Evolutionary conservation across 2,888 invertebrate genomes (phyloP).

Genomic region (Parapristionchus giblindavisi): DNA sequence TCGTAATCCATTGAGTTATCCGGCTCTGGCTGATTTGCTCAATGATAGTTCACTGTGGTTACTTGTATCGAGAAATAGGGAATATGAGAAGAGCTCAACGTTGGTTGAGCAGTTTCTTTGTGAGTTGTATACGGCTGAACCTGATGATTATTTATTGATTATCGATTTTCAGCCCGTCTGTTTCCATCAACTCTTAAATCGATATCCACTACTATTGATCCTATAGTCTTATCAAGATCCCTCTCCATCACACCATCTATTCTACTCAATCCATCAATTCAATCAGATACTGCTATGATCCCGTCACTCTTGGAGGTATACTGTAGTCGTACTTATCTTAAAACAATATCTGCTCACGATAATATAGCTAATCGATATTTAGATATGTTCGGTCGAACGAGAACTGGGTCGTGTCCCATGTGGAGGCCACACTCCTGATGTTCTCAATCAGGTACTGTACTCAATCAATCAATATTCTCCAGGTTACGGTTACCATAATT

Average conservation of each 20-base stretch:
- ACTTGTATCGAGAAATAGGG: neutral
- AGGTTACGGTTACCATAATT: no score
- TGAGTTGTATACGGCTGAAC: neutral
- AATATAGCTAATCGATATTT: no score
- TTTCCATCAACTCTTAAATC: neutral
- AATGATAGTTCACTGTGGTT: no score
- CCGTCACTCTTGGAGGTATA: constrained; percentile 19
- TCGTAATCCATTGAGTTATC: no score
- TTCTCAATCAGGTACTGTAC: constrained; percentile 8
- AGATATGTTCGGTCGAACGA: constrained; percentile 19
- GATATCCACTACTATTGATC: neutral
- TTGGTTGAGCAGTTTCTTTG: neutral
- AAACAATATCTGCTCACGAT: no score
- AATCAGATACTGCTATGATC: constrained; percentile 15
- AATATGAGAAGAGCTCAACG: neutral
- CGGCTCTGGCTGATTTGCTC: no score
- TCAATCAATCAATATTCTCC: no score
- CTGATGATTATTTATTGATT: neutral
- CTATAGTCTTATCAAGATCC: neutral
- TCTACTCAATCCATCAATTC: constrained; percentile 4
- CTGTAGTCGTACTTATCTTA: neutral
- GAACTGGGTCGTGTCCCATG: neutral
- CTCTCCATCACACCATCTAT: neutral
- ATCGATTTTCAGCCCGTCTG: constrained; percentile 6
- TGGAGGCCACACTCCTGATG: neutral